Evolutionary conservation across 2,888 invertebrate species (phyloP).

Genomic region (Petrolisthes cinctipes): DNA sequence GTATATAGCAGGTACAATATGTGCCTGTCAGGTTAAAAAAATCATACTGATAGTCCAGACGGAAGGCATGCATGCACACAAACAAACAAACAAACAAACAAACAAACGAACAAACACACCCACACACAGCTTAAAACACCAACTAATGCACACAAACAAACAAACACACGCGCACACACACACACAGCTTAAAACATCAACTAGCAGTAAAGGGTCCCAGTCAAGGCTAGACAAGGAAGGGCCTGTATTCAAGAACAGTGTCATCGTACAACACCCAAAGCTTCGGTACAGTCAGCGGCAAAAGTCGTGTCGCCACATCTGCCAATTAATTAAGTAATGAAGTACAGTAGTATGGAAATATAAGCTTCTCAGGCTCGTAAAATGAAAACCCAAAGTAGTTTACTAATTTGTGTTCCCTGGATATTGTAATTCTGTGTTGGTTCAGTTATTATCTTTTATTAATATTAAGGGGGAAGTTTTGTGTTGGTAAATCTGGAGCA

Average conservation of each 20-base stretch:
- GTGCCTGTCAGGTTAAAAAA: slow-evolving; percentile 51
- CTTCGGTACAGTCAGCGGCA: not conserved
- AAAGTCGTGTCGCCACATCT: not conserved
- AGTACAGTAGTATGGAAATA: no score
- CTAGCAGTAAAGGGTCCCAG: slow-evolving; percentile 43
- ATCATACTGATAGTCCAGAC: slow-evolving; percentile 49
- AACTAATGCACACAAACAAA: slow-evolving; percentile 42
- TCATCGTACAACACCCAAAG: no score
- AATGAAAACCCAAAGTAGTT: no score
- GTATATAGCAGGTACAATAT: slow-evolving; percentile 57
- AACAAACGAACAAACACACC: slow-evolving; percentile 46
- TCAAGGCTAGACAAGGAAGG: no score
- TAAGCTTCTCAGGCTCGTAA: no score
- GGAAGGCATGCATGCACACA: slow-evolving; percentile 30
- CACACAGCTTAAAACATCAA: slow-evolving; percentile 55
- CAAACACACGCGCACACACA: slow-evolving; percentile 37
- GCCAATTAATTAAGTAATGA: no score
- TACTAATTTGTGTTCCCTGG: no score
- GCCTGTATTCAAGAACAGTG: no score
- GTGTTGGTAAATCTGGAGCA: no score
- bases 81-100: not conserved
- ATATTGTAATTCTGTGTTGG: no score
- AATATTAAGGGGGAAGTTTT: no score
- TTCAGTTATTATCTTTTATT: no score
- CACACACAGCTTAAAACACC: slow-evolving; percentile 51